phyloP scores from a whole-genome alignment of 2,888 invertebrate genomes.

The Eristalis arbustorum region DNA sequence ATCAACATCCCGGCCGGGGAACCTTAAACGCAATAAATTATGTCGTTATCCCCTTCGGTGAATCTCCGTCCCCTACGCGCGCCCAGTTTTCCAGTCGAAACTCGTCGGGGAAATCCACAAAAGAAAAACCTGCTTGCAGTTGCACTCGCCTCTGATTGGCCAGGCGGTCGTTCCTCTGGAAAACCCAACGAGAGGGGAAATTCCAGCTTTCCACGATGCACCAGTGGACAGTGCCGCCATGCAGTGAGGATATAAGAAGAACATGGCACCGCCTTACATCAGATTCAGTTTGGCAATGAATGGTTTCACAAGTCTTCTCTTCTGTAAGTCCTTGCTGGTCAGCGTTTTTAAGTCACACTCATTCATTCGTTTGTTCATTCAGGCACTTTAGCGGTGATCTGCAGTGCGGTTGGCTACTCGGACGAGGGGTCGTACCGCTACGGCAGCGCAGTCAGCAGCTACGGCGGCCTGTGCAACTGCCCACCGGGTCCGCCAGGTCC shows the following conservation, averaged over 20 bases:
- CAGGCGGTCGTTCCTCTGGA: not conserved
- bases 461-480: constrained; percentile 28
- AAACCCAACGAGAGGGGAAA: not conserved
- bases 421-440: not conserved
- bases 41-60: not conserved
- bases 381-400: constrained; percentile 35
- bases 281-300: constrained; percentile 51
- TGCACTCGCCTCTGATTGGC: not conserved
- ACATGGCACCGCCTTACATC: constrained; percentile 4
- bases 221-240: not conserved
- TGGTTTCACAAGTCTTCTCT: constrained; percentile 42
- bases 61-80: not conserved
- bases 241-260: constrained; percentile 47
- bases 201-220: constrained; percentile 1
- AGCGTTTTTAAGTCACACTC: not conserved
- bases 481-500: constrained; percentile 53
- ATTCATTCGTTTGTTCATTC: not conserved
- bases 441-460: not conserved
- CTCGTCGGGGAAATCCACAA: not conserved
- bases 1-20: not conserved
- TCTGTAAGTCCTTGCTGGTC: constrained; percentile 34
- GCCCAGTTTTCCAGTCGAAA: not conserved
- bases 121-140: not conserved
- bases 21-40: not conserved
- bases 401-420: not conserved